Evolutionary conservation across 2,113 vertebrate species (phyloP).

Genomic region (Pseudorectes ferrugineus): DNA sequence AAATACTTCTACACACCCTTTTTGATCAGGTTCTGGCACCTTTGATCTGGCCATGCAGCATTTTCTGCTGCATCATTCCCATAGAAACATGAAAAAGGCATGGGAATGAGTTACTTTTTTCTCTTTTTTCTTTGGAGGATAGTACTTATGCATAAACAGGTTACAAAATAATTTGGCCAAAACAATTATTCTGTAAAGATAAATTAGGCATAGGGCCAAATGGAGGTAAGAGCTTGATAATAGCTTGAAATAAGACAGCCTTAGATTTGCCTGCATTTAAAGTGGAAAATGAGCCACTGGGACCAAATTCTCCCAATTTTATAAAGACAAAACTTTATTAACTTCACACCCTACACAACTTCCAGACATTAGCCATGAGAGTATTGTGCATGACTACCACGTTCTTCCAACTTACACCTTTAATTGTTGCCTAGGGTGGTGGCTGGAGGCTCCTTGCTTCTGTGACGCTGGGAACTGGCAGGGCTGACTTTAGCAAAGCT

Average conservation of each 20-base stretch:
- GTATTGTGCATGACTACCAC: fast-evolving
- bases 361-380: background rate
- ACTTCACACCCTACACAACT: background rate
- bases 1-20: background rate
- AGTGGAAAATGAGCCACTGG: background rate
- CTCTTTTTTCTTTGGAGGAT: background rate
- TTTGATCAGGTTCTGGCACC: background rate
- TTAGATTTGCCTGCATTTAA: background rate
- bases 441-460: background rate
- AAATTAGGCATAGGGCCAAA: background rate
- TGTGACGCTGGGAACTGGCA: background rate
- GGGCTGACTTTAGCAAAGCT: background rate
- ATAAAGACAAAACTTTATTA: background rate
- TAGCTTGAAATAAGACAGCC: background rate
- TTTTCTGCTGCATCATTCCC: background rate
- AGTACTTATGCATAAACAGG: background rate
- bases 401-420: background rate
- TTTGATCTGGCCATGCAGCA: background rate
- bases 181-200: background rate
- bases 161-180: background rate
- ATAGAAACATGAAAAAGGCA: background rate
- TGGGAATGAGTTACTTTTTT: background rate
- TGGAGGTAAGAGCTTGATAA: background rate
- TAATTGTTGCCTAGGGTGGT: background rate
- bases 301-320: background rate